phyloP scores from a whole-genome alignment of 2,113 vertebrate genomes.

The Gymnobelideus leadbeateri region DNA sequence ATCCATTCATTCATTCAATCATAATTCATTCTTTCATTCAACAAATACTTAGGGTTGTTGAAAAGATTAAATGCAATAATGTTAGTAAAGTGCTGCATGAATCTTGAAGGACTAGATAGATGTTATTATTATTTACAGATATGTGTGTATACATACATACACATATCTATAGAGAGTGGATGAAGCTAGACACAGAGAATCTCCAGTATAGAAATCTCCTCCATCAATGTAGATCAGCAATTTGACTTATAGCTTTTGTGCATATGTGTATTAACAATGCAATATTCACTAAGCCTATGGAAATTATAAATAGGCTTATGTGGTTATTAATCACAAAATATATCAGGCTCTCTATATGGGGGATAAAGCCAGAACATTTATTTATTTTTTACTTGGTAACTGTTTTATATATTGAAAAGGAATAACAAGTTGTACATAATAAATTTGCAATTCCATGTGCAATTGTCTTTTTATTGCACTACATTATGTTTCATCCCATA shows the following conservation, averaged over 20 bases:
- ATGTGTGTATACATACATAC: not conserved
- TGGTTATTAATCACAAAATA: no score
- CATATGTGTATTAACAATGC: no score
- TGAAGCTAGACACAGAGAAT: not conserved
- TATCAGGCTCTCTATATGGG: no score
- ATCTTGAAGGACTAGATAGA: not conserved
- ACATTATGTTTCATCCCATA: no score
- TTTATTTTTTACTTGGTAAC: no score
- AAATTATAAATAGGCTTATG: no score
- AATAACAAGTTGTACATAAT: no score
- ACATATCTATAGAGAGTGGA: not conserved
- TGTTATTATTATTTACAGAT: not conserved
- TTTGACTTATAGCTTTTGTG: not conserved
- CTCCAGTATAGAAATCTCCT: not conserved
- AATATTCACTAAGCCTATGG: no score
- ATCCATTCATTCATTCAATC: not conserved
- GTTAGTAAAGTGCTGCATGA: not conserved
- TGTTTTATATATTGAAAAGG: no score
- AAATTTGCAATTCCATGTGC: no score
- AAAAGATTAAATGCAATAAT: not conserved
- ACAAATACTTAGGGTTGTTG: not conserved
- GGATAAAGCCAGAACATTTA: no score
- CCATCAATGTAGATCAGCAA: not conserved
- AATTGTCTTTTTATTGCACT: no score
- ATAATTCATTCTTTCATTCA: not conserved